Percentiles rank a stretch among this genome's conserved stretches.
Conservation (phyloP, 2,888 invertebrate genomes). For the Drosophila koepferae region DNA sequence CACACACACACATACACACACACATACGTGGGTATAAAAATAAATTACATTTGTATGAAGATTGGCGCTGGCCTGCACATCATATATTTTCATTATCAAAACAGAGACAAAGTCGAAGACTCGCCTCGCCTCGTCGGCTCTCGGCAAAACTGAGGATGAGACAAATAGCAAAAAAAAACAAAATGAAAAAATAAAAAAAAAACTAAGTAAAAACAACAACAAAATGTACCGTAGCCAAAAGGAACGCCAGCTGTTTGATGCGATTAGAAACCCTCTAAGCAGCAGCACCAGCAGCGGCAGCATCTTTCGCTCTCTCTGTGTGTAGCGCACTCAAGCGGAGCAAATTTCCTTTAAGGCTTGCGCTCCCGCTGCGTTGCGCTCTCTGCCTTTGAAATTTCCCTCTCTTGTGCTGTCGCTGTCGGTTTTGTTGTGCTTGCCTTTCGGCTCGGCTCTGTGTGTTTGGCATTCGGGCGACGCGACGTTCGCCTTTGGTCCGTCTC, state of each 20-base stretch:
- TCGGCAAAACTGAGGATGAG: slow-evolving; percentile 30
- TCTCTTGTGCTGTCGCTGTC: slow-evolving; percentile 15
- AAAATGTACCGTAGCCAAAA: slow-evolving; percentile 43
- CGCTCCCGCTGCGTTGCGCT: slow-evolving; percentile 31
- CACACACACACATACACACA: slow-evolving; percentile 35
- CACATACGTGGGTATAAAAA: slow-evolving; percentile 65
- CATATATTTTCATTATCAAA: slow-evolving; percentile 83
- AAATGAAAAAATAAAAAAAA: neutral
- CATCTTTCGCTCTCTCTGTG: slow-evolving; percentile 13
- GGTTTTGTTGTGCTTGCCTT: slow-evolving; percentile 17
- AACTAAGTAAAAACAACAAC: slow-evolving; percentile 2
- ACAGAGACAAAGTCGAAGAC: slow-evolving; percentile 67
- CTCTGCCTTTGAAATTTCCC: slow-evolving; percentile 38
- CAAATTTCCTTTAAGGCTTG: slow-evolving; percentile 50
- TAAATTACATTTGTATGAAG: slow-evolving; percentile 82
- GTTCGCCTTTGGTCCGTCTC: slow-evolving; percentile 25
- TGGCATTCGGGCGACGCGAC: slow-evolving; percentile 1
- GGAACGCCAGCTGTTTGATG: slow-evolving; percentile 72
- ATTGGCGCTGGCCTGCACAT: slow-evolving; percentile 76
- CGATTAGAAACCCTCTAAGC: slow-evolving; percentile 57
- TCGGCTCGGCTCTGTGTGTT: slow-evolving; percentile 23
- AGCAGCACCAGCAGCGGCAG: slow-evolving; percentile 17
- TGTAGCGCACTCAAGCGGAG: slow-evolving; percentile 39
- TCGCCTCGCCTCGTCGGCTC: slow-evolving; percentile 18
- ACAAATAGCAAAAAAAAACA: slow-evolving; percentile 45